Base-by-base conservation (phyloP, 2,888 invertebrate genomes). In the Dicyrtomina minuta region DNA sequence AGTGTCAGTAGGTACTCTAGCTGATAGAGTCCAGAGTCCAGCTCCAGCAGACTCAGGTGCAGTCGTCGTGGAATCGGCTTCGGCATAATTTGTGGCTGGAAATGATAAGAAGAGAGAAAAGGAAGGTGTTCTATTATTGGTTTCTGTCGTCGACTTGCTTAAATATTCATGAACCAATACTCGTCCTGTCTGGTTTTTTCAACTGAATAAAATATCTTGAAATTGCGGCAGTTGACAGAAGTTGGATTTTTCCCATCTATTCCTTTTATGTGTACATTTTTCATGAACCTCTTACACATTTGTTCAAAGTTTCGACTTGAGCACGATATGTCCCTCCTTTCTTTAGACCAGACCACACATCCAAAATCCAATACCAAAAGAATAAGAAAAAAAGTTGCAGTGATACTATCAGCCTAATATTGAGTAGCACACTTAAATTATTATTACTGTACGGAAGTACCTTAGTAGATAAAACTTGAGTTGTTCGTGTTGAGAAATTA, bases 181-280 rank as follows among this genome's bases (percentile, higher is more conserved):
- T 41, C 39, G 12, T n/a, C 59, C 44, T 62, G 62, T 49, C 62
- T 26, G 20, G 44, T 10, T 20, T 46, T n/a, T 15, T 43, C 41
- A 27, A 46, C 13, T 62, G 62, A 62, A 62, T 62, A 46, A 62
- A 62, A 62, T 62, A 62, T 62, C 46, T 44, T 62, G 33, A 27
- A 62, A 46, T 62, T 49, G 62, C 33, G 33, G 49, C 33, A 62
- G 62, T 49, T 62, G 62, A 62, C 62, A 62, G 49, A 62, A 62
- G 27, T 46, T 33, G n/a, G 17, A 27, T 17, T 26, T 49, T 49
- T 62, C 62, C 62, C 62, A 49, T 62, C 24, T 46, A 49, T 46
- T 8, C 49, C 24, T 27, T 62, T 27, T 15, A 13, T 17, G 15
- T 17, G 15, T 62, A 10, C 44, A 62, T 62, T 44, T 62, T 62